Percentiles rank a stretch among this genome's conserved stretches.
These are phyloP conservation scores for Drosophila paracracens DNA, from an alignment of 2,888 invertebrate species.

Conservation along the genomic window DNA sequence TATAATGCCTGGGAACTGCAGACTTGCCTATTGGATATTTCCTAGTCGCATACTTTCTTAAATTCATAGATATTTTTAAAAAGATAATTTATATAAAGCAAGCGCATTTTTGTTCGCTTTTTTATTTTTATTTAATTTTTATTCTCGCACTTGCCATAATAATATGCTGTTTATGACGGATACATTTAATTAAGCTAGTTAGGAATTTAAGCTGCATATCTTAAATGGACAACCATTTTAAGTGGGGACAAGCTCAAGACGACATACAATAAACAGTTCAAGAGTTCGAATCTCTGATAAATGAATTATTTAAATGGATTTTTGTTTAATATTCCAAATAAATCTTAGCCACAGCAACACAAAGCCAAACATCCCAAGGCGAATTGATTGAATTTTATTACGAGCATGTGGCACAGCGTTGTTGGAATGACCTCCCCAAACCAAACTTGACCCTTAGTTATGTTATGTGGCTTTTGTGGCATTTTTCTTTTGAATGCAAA, in stretches of 20 bases:
- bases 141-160: background rate
- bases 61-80: background rate
- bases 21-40: background rate
- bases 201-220: slow-evolving; percentile 40
- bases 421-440: background rate
- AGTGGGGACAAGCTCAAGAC: background rate
- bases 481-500: slow-evolving; percentile 40
- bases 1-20: background rate
- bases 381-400: slow-evolving; percentile 41
- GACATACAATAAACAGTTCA: slow-evolving; percentile 11
- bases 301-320: slow-evolving; percentile 65
- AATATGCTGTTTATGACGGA: background rate
- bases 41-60: background rate
- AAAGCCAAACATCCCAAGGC: slow-evolving; percentile 3
- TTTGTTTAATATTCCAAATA: slow-evolving; percentile 28
- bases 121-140: background rate
- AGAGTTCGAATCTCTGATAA: slow-evolving; percentile 18
- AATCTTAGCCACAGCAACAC: slow-evolving; percentile 16
- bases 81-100: background rate
- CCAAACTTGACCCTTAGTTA: slow-evolving; percentile 23
- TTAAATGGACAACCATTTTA: slow-evolving; percentile 32
- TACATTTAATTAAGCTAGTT: slow-evolving; percentile 42
- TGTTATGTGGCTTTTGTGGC: slow-evolving; percentile 40
- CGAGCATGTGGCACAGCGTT: slow-evolving; percentile 17
- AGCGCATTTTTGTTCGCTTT: background rate